phyloP scores from a whole-genome alignment of 1,140 invertebrate species.

The Scaptomyza graminum region DNA sequence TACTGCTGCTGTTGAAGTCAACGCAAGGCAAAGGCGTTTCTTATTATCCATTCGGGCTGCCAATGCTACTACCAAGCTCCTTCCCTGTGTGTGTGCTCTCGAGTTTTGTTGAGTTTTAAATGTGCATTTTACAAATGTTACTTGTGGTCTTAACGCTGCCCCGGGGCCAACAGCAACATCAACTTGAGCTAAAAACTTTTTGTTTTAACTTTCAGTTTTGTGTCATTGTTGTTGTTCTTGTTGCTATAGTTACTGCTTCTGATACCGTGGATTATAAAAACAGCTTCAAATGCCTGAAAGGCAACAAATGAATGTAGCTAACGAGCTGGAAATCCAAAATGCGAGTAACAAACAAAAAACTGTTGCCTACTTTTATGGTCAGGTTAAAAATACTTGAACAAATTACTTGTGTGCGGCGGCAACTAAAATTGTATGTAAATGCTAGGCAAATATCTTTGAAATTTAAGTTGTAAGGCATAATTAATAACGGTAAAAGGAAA shows the following conservation, averaged over 20 bases:
- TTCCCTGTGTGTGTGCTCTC: conserved; percentile 40
- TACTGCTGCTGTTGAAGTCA: conserved; percentile 57
- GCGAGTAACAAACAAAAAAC: conserved; percentile 21
- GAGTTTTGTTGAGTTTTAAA: conserved; percentile 73
- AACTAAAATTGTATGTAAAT: too few relatives aligned
- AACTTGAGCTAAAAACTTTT: conserved; percentile 66
- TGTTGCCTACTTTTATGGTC: conserved; percentile 41
- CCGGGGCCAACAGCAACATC: conserved; percentile 22
- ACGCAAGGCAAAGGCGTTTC: conserved; percentile 66
- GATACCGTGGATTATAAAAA: conserved; percentile 70
- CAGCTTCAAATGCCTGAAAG: conserved; percentile 59
- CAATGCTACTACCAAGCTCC: conserved; percentile 38
- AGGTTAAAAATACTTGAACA: conserved; percentile 26
- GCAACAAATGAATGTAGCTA: conserved; percentile 48
- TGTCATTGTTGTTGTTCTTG: conserved; percentile 47
- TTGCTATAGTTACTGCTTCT: conserved; percentile 15
- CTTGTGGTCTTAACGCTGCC: conserved; percentile 74
- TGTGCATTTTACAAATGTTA: conserved; percentile 82
- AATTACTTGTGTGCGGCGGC: conserved; percentile 1
- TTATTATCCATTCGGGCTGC: conserved; percentile 76
- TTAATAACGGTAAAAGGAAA: too few relatives aligned
- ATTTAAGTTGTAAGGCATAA: too few relatives aligned
- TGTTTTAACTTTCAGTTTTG: conserved; percentile 67
- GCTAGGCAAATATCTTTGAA: too few relatives aligned
- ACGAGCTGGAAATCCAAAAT: conserved; percentile 60